Evolutionary conservation across 2,888 invertebrate species (phyloP).

Genomic region (Tuberolachnus salignus): DNA sequence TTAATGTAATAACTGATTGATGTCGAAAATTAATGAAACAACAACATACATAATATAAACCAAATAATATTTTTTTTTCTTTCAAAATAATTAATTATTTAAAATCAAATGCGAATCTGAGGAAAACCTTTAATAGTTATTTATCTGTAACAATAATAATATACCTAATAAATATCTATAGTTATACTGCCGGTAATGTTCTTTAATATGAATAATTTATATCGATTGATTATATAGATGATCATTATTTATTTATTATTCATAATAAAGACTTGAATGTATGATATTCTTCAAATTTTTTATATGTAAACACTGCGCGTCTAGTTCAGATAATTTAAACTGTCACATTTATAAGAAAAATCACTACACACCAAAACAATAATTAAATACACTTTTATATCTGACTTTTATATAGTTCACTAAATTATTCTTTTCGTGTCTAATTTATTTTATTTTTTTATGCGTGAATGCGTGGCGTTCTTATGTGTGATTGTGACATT

Average conservation of each 20-base stretch:
- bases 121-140: constrained; percentile 24
- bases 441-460: constrained; percentile 32
- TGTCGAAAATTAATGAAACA: constrained; percentile 36
- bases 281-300: constrained; percentile 40
- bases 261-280: constrained; percentile 18
- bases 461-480: constrained; percentile 5
- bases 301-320: constrained; percentile 41
- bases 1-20: no score
- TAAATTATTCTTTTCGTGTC: constrained; percentile 14
- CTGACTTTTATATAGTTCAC: constrained; percentile 3
- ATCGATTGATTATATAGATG: background rate
- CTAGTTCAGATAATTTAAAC: constrained; percentile 39
- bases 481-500: constrained; percentile 13
- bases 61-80: background rate
- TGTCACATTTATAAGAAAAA: constrained; percentile 32
- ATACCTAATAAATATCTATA: constrained; percentile 13
- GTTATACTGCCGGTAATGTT: constrained; percentile 45
- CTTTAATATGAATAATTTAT: constrained; percentile 7
- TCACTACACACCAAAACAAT: constrained; percentile 36
- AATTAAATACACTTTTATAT: constrained; percentile 33
- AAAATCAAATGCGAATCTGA: constrained; percentile 37
- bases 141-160: background rate
- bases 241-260: constrained; percentile 15
- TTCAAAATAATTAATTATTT: background rate
- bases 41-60: constrained; percentile 49